phyloP scores from a whole-genome alignment of 1,140 invertebrate genomes.

The Drosophila pseudoobscura region DNA sequence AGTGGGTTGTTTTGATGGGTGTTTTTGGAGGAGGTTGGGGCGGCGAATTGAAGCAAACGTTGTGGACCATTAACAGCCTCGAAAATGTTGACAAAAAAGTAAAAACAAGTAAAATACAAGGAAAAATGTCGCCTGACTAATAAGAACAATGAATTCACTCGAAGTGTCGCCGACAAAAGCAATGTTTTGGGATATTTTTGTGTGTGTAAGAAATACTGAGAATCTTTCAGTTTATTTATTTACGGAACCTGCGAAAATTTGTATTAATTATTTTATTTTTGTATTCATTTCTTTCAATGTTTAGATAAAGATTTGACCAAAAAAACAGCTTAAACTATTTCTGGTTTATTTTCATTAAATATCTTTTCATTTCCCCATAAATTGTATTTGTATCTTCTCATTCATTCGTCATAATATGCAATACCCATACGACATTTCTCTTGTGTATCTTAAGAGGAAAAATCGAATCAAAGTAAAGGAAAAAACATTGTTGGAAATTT shows the following conservation, averaged over 20 bases:
- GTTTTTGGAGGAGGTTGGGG: no score
- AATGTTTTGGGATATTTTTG: not conserved
- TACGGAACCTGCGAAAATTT: no score
- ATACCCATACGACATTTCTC: not conserved
- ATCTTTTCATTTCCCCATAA: not conserved
- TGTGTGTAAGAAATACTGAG: not conserved
- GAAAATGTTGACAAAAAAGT: conserved; percentile 48
- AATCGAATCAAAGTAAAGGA: conserved; percentile 3
- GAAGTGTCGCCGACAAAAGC: not conserved
- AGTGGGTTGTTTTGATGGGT: not conserved
- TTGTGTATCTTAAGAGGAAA: not conserved
- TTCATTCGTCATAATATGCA: not conserved
- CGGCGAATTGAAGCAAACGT: not conserved
- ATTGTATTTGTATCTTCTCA: not conserved
- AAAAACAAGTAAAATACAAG: conserved; percentile 23
- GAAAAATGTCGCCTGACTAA: conserved; percentile 16
- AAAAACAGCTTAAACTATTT: no score
- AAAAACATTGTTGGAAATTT: conserved; percentile 20
- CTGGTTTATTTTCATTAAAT: not conserved
- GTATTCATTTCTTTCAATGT: no score
- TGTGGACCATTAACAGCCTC: conserved; percentile 19
- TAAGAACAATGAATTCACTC: conserved; percentile 24
- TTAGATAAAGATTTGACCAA: no score
- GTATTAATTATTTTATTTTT: no score
- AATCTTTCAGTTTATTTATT: no score